Evolutionary conservation across 2,888 invertebrate genomes (phyloP).

Genomic region (Cynaeus angustus): DNA sequence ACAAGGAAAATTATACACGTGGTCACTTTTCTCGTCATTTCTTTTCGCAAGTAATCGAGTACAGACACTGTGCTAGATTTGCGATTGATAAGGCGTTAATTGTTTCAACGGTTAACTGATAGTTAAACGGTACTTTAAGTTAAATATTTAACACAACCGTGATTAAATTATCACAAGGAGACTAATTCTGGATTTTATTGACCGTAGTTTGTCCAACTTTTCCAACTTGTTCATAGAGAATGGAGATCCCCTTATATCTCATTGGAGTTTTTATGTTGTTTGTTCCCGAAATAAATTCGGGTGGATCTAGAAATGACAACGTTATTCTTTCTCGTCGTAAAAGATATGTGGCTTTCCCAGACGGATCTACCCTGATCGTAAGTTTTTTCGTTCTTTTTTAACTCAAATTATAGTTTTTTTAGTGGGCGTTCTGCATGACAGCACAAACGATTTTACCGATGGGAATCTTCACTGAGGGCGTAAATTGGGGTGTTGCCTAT

Average conservation of each 20-base stretch:
- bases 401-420: conserved; percentile 58
- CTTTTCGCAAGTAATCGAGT: conserved; percentile 1
- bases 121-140: conserved; percentile 33
- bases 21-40: conserved; percentile 32
- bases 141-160: conserved; percentile 31
- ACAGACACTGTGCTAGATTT: background rate
- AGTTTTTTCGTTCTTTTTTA: conserved; percentile 65
- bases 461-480: conserved; percentile 78
- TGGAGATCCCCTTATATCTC: conserved; percentile 43
- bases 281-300: conserved; percentile 47
- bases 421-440: conserved; percentile 76
- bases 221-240: conserved; percentile 27
- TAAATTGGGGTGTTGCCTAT: conserved; percentile 85
- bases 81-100: conserved; percentile 35
- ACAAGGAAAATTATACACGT: conserved; percentile 48
- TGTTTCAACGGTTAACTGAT: conserved; percentile 50
- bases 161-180: conserved; percentile 41
- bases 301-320: conserved; percentile 45
- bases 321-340: conserved; percentile 75
- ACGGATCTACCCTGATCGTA: conserved; percentile 81
- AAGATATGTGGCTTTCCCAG: conserved; percentile 81
- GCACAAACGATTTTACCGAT: conserved; percentile 73
- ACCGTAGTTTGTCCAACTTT: conserved; percentile 22
- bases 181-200: conserved; percentile 44
- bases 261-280: conserved; percentile 50